Base-by-base conservation (phyloP, 2,888 invertebrate genomes). In the Torymus texanus region DNA sequence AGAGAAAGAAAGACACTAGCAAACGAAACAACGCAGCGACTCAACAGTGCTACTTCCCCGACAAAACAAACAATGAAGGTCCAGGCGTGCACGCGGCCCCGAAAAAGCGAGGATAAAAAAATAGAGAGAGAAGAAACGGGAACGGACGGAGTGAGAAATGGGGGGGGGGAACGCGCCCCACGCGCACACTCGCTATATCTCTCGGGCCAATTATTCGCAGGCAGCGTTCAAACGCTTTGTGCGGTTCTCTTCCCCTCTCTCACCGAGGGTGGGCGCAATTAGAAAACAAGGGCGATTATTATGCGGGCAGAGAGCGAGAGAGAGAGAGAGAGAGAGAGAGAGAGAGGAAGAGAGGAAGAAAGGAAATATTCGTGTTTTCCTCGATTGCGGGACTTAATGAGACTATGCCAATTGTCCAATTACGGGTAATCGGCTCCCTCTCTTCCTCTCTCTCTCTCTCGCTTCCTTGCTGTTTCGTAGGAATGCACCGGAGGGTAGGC, bases 221-320 rank as follows among this genome's bases (percentile, higher is more conserved):
- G 41, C 41, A 41, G 41, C 58, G 66, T 51, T 75, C 66, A 67
- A 75, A 67, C 66, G 41, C 41, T 18, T 58, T n/a, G 41, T 18
- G 56, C 14, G 2, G 65, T 29, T 16, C 1, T 56, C 56, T 65
- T 74, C 21, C 21, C 21, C 21, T 5, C 41, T 41, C 41, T 56
- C 41, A 53, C 53, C 8, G 11, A 12, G 10, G 51, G 29, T 62
- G 66, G 71, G 41, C 59, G 71, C 77, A 77, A 77, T 77, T 77
- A 77, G 70, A 77, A 77, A 71, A 77, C 70, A 77, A 77, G 77
- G 65, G 65, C 24, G 59, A 76, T 76, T 76, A 76, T 76, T 68
- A 63, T 56, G 75, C 75, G 41, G 24, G n/a, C n/a, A 21, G 29
- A 12, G 65, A 50, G 53, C 13, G n/a, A 21, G 29, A 58, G 53